Percentiles rank a stretch among this genome's conserved stretches.
These are phyloP conservation scores for Heteromurus nitidus DNA, from an alignment of 2,888 invertebrate genomes.

Conservation along the genomic window DNA sequence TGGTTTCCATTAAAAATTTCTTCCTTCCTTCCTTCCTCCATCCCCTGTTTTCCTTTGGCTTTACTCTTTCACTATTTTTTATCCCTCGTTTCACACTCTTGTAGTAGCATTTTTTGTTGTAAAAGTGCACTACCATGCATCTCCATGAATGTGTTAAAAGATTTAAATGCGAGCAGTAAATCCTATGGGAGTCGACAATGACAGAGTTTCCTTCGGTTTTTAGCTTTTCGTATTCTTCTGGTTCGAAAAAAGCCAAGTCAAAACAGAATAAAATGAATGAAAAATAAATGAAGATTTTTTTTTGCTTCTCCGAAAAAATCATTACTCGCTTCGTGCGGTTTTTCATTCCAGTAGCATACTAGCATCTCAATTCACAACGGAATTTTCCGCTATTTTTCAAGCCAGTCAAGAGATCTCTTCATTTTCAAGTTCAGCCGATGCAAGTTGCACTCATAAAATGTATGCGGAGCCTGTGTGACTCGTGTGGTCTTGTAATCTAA, in stretches of 20 bases:
- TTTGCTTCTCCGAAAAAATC: conserved; percentile 21
- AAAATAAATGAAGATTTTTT: conserved; percentile 61
- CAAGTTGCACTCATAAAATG: background rate
- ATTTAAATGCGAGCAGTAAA: conserved; percentile 38
- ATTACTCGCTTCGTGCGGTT: conserved; percentile 29
- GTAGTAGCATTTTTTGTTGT: background rate
- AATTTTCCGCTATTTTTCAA: background rate
- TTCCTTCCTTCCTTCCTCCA: background rate
- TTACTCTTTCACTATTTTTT: no score
- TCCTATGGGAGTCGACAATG: conserved; percentile 27
- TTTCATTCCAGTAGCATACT: background rate
- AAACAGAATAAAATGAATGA: conserved; percentile 25
- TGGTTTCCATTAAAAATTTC: conserved; percentile 60
- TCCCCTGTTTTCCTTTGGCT: background rate
- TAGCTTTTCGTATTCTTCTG: background rate
- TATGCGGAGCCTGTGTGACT: background rate
- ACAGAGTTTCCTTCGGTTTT: conserved; percentile 12
- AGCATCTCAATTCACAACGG: background rate
- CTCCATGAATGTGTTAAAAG: conserved; percentile 37
- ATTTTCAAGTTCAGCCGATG: background rate
- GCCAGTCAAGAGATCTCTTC: background rate
- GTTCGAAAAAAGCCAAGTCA: background rate
- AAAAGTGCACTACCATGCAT: background rate
- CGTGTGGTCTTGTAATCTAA: background rate
- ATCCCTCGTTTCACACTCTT: no score